Evolutionary conservation across 2,888 invertebrate genomes (phyloP).

Genomic region (Andrena flavipes): DNA sequence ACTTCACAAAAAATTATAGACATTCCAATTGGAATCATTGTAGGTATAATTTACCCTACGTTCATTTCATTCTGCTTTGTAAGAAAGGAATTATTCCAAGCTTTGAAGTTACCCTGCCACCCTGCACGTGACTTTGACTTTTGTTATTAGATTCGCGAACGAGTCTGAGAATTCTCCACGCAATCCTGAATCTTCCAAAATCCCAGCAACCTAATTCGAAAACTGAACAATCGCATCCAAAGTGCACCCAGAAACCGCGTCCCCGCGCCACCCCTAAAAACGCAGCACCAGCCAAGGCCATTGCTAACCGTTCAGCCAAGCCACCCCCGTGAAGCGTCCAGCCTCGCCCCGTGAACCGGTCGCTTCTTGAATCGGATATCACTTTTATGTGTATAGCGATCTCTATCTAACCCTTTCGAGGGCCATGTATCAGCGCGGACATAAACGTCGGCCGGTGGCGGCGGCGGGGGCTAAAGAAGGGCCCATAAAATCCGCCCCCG

Average conservation of each 20-base stretch:
- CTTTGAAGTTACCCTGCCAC: no score
- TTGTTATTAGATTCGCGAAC: no score
- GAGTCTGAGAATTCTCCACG: no score
- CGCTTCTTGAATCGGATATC: conserved; percentile 70
- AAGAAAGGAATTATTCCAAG: no score
- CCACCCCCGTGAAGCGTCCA: not conserved
- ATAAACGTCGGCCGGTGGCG: conserved; percentile 76
- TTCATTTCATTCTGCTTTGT: no score
- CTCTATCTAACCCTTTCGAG: conserved; percentile 79
- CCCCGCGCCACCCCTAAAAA: not conserved
- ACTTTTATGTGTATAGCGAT: conserved; percentile 72
- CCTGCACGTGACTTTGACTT: no score
- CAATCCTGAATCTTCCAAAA: no score
- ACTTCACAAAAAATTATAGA: no score
- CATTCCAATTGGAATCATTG: no score
- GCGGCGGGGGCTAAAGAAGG: conserved; percentile 78
- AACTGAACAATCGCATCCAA: no score
- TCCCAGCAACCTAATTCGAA: no score
- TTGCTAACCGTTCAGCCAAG: not conserved
- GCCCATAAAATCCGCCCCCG: conserved; percentile 82
- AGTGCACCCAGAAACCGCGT: not conserved
- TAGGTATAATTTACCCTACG: no score
- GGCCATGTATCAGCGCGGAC: conserved; percentile 79
- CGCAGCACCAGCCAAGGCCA: not conserved
- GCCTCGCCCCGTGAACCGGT: conserved; percentile 34